These are phyloP conservation scores for Oryzias woworae DNA, from an alignment of 2,113 vertebrate species.

Conservation along the genomic window DNA sequence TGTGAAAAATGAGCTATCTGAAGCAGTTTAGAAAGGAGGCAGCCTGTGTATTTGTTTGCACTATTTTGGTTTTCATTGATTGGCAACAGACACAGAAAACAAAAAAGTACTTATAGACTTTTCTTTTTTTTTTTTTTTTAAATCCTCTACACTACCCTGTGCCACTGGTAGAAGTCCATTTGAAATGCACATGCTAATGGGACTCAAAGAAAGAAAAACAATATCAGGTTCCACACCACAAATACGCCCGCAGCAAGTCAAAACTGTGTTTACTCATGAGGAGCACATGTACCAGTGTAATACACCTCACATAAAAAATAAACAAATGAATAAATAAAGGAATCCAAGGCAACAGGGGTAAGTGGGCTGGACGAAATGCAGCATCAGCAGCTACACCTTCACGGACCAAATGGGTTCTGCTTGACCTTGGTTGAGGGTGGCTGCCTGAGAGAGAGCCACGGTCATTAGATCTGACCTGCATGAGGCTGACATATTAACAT, in stretches of 20 bases:
- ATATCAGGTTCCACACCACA: conserved; percentile 48
- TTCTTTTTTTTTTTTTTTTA: conserved; percentile 16
- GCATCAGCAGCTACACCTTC: conserved; percentile 36
- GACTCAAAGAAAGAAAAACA: conserved; percentile 63
- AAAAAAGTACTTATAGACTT: conserved; percentile 40
- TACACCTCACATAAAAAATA: neutral
- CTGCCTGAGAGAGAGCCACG: neutral
- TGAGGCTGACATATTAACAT: conserved; percentile 33
- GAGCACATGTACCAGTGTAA: neutral
- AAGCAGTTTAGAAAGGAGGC: too few relatives aligned
- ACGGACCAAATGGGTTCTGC: conserved; percentile 28
- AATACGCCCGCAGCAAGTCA: conserved; percentile 36
- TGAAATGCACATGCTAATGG: conserved; percentile 44
- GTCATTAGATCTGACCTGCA: conserved; percentile 45
- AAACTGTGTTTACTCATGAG: conserved; percentile 46
- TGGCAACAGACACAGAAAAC: conserved; percentile 33
- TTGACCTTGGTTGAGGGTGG: conserved; percentile 51
- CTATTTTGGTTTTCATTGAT: conserved; percentile 25
- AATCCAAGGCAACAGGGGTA: neutral
- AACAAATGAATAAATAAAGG: conserved; percentile 2
- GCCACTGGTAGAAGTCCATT: conserved; percentile 54
- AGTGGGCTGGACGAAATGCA: neutral
- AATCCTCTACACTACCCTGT: conserved; percentile 22
- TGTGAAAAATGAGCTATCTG: too few relatives aligned
- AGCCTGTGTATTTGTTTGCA: too few relatives aligned